phyloP scores from a whole-genome alignment of 2,888 invertebrate genomes.

The Acrobasis suavella region DNA sequence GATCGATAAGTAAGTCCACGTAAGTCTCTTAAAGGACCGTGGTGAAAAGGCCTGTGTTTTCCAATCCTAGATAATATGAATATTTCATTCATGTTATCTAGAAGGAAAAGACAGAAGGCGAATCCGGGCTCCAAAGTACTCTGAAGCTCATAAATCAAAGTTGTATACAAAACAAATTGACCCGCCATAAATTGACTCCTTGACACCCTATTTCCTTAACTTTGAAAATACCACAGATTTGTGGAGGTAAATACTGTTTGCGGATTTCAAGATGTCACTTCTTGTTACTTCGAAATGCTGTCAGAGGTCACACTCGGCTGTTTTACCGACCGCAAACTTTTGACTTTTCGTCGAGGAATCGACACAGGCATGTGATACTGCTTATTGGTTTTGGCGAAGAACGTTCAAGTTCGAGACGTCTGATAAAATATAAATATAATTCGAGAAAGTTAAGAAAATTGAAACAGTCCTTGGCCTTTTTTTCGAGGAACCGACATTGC shows the following conservation, averaged over 20 bases:
- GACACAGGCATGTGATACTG: constrained; percentile 1
- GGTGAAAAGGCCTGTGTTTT: too few relatives aligned
- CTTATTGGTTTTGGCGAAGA: constrained; percentile 2
- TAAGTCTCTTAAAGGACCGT: too few relatives aligned
- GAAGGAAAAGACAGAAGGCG: too few relatives aligned
- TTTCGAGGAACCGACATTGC: neutral
- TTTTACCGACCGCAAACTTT: constrained; percentile 17
- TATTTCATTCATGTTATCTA: too few relatives aligned
- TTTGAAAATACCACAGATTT: too few relatives aligned
- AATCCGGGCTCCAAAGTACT: too few relatives aligned
- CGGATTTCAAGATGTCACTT: neutral
- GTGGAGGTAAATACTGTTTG: neutral
- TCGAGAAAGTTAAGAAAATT: neutral
- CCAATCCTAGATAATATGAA: too few relatives aligned
- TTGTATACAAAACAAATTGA: too few relatives aligned
- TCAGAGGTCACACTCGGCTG: constrained; percentile 2
- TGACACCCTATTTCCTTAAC: too few relatives aligned
- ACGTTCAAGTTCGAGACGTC: neutral
- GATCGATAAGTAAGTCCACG: too few relatives aligned
- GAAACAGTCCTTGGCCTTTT: neutral
- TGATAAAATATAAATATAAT: neutral
- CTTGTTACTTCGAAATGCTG: neutral
- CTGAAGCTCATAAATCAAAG: too few relatives aligned
- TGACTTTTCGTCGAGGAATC: constrained; percentile 8
- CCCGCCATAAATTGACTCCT: too few relatives aligned